Percentiles rank a stretch among this genome's conserved stretches.
phyloP scores from a whole-genome alignment of 2,113 vertebrate species.

The Coptodon bakossiorum region DNA sequence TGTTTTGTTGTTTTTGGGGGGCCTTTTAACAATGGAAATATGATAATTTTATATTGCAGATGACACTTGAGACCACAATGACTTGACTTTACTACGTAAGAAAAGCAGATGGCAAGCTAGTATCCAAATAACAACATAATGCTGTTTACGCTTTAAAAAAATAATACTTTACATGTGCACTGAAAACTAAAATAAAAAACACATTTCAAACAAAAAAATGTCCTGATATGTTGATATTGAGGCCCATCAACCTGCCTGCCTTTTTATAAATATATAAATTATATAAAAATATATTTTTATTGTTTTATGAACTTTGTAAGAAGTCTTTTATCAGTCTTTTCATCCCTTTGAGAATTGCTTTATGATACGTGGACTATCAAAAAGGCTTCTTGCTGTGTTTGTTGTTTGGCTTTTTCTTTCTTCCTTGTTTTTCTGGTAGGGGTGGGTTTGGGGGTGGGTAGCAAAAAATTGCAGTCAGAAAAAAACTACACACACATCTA shows the following conservation, averaged over 20 bases:
- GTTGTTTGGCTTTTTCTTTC: not conserved
- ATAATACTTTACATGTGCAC: not conserved
- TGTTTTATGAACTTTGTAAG: not conserved
- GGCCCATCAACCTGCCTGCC: not conserved
- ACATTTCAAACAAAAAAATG: not conserved
- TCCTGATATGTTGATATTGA: not conserved
- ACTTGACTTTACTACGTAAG: not conserved
- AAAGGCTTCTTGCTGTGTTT: not conserved
- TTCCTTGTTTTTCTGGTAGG: not conserved
- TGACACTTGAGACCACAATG: not conserved
- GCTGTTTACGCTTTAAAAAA: not conserved
- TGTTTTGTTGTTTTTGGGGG: not conserved
- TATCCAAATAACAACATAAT: not conserved
- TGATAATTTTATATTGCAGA: not conserved
- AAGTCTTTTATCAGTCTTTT: not conserved
- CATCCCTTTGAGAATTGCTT: not conserved
- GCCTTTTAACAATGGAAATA: not conserved
- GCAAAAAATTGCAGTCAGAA: not conserved
- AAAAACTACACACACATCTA: not conserved
- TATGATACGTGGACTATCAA: accelerated
- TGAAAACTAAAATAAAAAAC: not conserved
- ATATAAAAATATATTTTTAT: not conserved
- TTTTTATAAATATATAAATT: not conserved
- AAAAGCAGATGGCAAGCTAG: not conserved
- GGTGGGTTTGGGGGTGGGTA: not conserved